Evolutionary conservation across 1,140 invertebrate species (phyloP).

Genomic region (Pogonomyrmex californicus): DNA sequence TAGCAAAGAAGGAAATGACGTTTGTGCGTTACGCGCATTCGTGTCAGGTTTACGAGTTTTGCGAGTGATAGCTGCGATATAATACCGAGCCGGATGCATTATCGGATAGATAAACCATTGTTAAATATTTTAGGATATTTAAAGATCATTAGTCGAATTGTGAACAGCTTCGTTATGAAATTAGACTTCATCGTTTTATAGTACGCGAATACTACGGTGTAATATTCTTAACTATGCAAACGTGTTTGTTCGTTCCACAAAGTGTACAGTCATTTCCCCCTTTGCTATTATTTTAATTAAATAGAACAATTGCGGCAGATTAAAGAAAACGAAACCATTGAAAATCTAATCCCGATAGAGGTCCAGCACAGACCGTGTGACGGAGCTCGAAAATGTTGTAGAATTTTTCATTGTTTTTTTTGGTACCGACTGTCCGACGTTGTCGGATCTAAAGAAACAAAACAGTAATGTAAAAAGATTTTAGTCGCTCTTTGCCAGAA

Average conservation of each 20-base stretch:
- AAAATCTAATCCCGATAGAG: conserved; percentile 53
- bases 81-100: conserved; percentile 9
- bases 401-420: conserved; percentile 67
- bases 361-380: conserved; percentile 59
- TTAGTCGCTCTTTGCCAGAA: conserved; percentile 63
- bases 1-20: conserved; percentile 71
- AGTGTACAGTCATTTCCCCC: conserved; percentile 61
- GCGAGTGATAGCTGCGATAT: conserved; percentile 3
- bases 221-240: conserved; percentile 21
- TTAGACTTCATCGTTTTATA: conserved; percentile 63
- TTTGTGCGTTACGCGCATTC: conserved; percentile 21
- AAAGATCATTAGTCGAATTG: conserved; percentile 35
- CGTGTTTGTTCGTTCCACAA: not conserved
- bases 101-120: not conserved
- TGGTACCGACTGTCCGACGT: conserved; percentile 56
- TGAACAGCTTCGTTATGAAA: conserved; percentile 35
- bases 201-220: not conserved
- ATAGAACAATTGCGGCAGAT: conserved; percentile 66
- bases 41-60: conserved; percentile 17
- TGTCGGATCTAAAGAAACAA: conserved; percentile 58
- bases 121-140: conserved; percentile 41
- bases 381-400: conserved; percentile 69
- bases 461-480: conserved; percentile 60
- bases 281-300: conserved; percentile 67
- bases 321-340: conserved; percentile 35